Evolutionary conservation across 2,888 invertebrate species (phyloP).

Genomic region (Agrochola lota): DNA sequence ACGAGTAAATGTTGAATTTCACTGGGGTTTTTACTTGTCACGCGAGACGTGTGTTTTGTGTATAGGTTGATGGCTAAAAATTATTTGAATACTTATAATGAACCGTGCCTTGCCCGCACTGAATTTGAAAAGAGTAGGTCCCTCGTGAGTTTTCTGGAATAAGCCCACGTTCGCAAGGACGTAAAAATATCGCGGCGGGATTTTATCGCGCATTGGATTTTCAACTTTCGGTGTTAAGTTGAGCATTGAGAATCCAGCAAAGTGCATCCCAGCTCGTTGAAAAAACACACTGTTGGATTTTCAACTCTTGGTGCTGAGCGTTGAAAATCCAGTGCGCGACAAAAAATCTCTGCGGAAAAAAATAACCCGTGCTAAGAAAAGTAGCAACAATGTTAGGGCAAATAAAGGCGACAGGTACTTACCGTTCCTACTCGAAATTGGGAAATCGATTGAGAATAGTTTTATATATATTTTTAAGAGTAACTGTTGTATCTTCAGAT

Average conservation of each 20-base stretch:
- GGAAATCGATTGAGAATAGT: background rate
- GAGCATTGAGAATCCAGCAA: too few species aligned
- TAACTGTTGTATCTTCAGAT: constrained; percentile 18
- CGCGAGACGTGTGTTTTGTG: background rate
- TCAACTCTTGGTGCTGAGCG: too few species aligned
- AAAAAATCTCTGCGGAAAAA: too few species aligned
- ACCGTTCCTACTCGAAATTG: background rate
- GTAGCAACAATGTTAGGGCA: background rate
- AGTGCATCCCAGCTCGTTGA: too few species aligned
- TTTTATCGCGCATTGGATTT: too few species aligned
- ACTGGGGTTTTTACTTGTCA: constrained; percentile 15
- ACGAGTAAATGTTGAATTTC: constrained; percentile 40
- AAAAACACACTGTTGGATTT: too few species aligned
- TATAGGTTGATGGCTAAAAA: background rate
- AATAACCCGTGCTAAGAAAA: too few species aligned
- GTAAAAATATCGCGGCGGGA: too few species aligned
- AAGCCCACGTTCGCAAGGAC: too few species aligned
- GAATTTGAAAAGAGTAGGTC: background rate
- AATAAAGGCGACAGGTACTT: too few species aligned
- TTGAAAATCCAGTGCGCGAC: too few species aligned
- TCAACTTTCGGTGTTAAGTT: too few species aligned
- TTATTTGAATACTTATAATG: background rate
- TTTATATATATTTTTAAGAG: background rate
- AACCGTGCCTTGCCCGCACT: background rate
- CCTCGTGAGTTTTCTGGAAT: background rate